Conservation (phyloP, 2,113 vertebrate genomes). For the Rana temporaria region DNA sequence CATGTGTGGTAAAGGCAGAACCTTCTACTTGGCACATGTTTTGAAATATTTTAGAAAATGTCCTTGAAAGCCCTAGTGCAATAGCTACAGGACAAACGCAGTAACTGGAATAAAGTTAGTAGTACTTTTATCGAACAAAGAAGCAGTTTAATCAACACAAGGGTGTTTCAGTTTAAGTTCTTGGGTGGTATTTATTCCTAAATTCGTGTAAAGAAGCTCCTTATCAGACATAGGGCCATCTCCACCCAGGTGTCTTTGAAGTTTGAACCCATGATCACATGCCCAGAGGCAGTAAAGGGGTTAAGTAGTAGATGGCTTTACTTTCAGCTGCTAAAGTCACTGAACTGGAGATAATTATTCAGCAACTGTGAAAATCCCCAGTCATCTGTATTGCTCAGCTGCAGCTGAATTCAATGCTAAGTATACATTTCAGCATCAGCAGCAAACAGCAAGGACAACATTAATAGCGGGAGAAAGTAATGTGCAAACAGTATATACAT, state of each 20-base stretch:
- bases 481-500: constrained; percentile 2
- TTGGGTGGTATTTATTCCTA: neutral
- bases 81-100: too few species aligned
- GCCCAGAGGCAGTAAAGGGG: constrained; percentile 49
- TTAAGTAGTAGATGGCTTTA: constrained; percentile 56
- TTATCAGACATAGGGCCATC: constrained; percentile 6
- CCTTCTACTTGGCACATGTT: too few species aligned
- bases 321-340: constrained; percentile 50
- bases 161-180: neutral
- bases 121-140: too few species aligned
- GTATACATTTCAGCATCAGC: constrained; percentile 29
- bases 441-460: constrained; percentile 3
- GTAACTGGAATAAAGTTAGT: too few species aligned
- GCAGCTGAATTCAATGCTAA: constrained; percentile 33
- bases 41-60: too few species aligned
- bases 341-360: constrained; percentile 58
- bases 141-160: too few species aligned
- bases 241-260: constrained; percentile 20
- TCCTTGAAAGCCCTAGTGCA: too few species aligned
- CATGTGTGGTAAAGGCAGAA: too few species aligned
- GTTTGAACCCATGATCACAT: constrained; percentile 39
- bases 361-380: constrained; percentile 55
- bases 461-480: constrained; percentile 32
- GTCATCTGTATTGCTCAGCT: constrained; percentile 45
- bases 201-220: constrained; percentile 15